A percentile compares a stretch with the other conserved stretches of the same genome.
Conservation (phyloP, 2,113 vertebrate genomes). For the Chascanopsetta lugubris region DNA sequence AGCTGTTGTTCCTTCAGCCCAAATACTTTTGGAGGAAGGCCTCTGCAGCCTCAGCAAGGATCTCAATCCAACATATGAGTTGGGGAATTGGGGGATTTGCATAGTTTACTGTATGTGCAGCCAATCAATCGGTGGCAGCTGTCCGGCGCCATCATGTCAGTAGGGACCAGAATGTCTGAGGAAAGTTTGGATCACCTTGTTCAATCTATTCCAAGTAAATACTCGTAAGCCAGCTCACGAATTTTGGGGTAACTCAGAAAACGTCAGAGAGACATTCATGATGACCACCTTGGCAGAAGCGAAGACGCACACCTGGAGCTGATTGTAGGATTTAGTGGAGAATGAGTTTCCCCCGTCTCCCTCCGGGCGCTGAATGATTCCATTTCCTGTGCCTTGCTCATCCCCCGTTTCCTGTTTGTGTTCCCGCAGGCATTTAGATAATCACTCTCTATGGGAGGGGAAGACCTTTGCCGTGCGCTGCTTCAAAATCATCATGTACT, state of each 20-base stretch:
- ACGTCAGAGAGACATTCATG: no score
- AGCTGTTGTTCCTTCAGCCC: no score
- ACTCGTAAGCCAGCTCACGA: not conserved
- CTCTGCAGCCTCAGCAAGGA: no score
- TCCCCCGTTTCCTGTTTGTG: slow-evolving; percentile 21
- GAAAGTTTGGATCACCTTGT: no score
- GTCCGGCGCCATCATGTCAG: no score
- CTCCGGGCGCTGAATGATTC: slow-evolving; percentile 21
- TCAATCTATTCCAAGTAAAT: no score
- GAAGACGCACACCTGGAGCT: not conserved
- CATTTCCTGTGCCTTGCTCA: slow-evolving; percentile 20
- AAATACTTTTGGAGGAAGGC: no score
- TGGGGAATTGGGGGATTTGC: no score
- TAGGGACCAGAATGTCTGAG: no score
- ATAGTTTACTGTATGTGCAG: no score
- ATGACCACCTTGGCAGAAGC: not conserved
- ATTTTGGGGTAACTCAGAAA: not conserved
- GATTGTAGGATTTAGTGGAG: not conserved
- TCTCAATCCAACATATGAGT: no score
- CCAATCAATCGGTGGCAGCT: no score
- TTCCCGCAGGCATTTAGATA: slow-evolving; percentile 90
- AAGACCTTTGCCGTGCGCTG: slow-evolving; percentile 94
- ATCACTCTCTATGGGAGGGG: slow-evolving; percentile 95
- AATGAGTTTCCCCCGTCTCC: not conserved
- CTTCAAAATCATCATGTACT: slow-evolving; percentile 99